These are phyloP conservation scores for Morinoia aosen DNA, from an alignment of 2,888 invertebrate genomes.

Conservation along the genomic window DNA sequence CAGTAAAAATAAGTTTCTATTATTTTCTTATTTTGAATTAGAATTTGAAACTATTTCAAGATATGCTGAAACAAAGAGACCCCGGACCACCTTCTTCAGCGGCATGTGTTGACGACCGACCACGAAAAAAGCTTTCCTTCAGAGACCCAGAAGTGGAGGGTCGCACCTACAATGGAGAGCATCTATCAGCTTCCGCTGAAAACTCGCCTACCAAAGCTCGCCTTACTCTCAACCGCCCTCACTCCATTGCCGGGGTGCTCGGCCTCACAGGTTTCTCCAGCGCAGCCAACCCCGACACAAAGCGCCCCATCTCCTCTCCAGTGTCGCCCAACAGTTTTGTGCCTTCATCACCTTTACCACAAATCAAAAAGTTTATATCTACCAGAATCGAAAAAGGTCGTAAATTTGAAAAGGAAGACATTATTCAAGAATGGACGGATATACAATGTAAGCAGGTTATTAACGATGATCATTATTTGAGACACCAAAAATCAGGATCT, in stretches of 20 bases:
- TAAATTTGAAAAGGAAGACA: slow-evolving; percentile 19
- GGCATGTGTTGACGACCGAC: slow-evolving; percentile 74
- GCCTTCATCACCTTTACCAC: slow-evolving; percentile 33
- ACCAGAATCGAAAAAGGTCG: slow-evolving; percentile 17
- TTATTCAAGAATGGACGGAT: neutral
- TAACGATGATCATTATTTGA: neutral
- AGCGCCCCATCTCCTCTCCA: slow-evolving; percentile 23
- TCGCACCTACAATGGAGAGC: slow-evolving; percentile 23
- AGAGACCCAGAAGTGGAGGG: slow-evolving; percentile 80
- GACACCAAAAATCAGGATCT: neutral
- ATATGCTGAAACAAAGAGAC: slow-evolving; percentile 31
- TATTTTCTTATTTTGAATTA: neutral
- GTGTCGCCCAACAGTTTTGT: slow-evolving; percentile 35
- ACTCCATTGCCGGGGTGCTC: slow-evolving; percentile 66
- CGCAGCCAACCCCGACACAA: neutral
- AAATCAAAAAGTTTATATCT: slow-evolving; percentile 19
- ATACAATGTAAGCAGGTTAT: neutral
- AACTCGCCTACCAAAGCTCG: slow-evolving; percentile 19
- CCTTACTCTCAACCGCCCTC: slow-evolving; percentile 60
- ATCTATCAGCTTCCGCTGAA: slow-evolving; percentile 35
- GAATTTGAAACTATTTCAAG: neutral
- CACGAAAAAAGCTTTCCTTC: slow-evolving; percentile 88
- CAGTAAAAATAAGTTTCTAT: neutral
- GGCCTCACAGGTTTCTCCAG: slow-evolving; percentile 63
- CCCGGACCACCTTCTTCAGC: neutral